Base-by-base conservation (phyloP, 2,113 vertebrate genomes). In the Megaleporinus macrocephalus region DNA sequence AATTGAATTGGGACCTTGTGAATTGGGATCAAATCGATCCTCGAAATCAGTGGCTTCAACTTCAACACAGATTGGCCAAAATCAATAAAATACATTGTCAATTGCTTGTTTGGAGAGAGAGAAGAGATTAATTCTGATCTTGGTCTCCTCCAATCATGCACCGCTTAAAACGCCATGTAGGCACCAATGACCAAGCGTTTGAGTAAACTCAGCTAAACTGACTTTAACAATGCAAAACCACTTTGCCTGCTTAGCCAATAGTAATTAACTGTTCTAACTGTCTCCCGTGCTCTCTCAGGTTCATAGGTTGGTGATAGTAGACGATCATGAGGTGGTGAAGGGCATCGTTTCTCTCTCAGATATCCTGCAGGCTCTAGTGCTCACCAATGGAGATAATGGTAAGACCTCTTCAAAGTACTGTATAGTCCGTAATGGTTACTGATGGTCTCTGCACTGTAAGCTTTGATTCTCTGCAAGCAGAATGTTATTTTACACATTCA, bases 291-390 rank as follows among this genome's bases (percentile, higher is more conserved):
- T 4, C 71, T 55, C 41, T 68, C 87, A 99, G 97, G 97, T 98
- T 86, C 97, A 99, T 91, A 96, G 98, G 86, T 90, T 99, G 86
- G 97, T 99, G 82, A 96, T 98, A 80, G 97, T 98, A 87, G 97
- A 99, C 2, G 97, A 98, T 83, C 95, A 92, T 63, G 94, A 98
- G 15, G 97, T 98, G 88, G 97, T 98, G 82, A 97, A 96, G 89
- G 98, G 98, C 47, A 99, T 99, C 0, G 94, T 99, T 7, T 99
- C 97, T 7, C 96, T 99, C 55, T 99, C 98, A 0, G 97, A 99
- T 89, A 97, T 98, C 88, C 94, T 99, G 62, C 97, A 98, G 90
- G 96, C 97, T 3, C 91, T 99, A 76, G 96, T 99, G 74, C 94
- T 99, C 44, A 97, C 95, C 0, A 94, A 92, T 20, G 92, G 93